A percentile compares a stretch with the other conserved stretches of the same genome.
Conservation (phyloP, 1,140 invertebrate species). For the Magallana gigas region DNA sequence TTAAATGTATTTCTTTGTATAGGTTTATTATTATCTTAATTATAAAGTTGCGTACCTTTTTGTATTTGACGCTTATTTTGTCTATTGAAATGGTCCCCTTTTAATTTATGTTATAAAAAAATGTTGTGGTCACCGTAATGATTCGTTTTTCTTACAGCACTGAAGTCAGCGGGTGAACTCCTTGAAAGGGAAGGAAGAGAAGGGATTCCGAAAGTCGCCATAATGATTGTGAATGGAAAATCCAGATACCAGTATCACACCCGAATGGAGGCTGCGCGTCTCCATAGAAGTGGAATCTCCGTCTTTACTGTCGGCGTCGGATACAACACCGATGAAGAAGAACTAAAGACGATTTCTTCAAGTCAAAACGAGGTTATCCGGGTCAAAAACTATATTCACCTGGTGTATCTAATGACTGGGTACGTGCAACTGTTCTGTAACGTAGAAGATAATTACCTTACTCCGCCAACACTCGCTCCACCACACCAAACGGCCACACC, state of each 20-base stretch:
- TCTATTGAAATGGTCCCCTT: no score
- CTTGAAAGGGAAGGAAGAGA: background rate
- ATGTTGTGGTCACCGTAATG: background rate
- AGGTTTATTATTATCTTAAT: no score
- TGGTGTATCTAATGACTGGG: conserved; percentile 8
- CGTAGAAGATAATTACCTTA: background rate
- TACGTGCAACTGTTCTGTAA: conserved; percentile 14
- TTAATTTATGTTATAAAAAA: no score
- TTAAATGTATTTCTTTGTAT: no score
- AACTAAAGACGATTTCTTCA: background rate
- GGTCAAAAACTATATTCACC: background rate
- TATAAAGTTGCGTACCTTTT: no score
- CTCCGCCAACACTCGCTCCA: background rate
- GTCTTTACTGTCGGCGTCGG: conserved; percentile 27
- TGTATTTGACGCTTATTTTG: no score
- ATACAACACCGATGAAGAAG: background rate
- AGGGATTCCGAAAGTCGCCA: background rate
- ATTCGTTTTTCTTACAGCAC: background rate
- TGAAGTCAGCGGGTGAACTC: background rate
- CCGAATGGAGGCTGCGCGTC: background rate
- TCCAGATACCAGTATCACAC: background rate
- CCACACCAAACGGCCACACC: background rate
- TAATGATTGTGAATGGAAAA: conserved; percentile 30
- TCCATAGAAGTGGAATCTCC: background rate
- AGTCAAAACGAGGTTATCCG: conserved; percentile 15